Conservation (phyloP, 2,113 vertebrate species). For the Alectura lathami region DNA sequence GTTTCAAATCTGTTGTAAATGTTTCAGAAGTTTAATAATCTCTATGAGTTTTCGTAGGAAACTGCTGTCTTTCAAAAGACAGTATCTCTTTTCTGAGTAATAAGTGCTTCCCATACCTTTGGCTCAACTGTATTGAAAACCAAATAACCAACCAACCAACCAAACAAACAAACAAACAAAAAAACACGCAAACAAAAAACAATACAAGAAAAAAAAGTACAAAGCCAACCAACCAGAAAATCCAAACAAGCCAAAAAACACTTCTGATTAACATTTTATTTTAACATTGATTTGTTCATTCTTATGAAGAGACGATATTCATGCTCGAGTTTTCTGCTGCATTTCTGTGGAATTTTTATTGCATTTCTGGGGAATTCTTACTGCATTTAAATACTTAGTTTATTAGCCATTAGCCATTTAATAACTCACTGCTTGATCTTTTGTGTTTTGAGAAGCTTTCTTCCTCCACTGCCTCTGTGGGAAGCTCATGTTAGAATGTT, state of each 20-base stretch:
- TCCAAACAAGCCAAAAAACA: neutral
- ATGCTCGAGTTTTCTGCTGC: neutral
- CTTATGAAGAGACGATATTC: neutral
- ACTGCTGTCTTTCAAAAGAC: neutral
- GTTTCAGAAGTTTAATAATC: neutral
- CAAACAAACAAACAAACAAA: neutral
- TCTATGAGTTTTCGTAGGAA: conserved; percentile 17
- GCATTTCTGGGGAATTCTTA: neutral
- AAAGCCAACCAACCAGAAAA: neutral
- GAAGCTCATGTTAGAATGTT: neutral
- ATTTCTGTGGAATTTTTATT: neutral
- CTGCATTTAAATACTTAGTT: neutral
- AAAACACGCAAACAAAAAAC: no score
- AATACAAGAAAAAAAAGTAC: no score
- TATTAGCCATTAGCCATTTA: neutral
- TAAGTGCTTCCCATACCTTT: neutral
- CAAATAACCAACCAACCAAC: neutral
- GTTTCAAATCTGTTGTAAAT: neutral
- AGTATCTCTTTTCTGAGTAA: neutral
- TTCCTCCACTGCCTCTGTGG: neutral
- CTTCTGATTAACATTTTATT: neutral
- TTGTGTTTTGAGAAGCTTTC: neutral
- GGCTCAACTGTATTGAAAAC: neutral
- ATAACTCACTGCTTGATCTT: neutral
- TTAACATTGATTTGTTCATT: neutral